Conservation (phyloP, 2,888 invertebrate genomes). For the Callosobruchus maculatus region DNA sequence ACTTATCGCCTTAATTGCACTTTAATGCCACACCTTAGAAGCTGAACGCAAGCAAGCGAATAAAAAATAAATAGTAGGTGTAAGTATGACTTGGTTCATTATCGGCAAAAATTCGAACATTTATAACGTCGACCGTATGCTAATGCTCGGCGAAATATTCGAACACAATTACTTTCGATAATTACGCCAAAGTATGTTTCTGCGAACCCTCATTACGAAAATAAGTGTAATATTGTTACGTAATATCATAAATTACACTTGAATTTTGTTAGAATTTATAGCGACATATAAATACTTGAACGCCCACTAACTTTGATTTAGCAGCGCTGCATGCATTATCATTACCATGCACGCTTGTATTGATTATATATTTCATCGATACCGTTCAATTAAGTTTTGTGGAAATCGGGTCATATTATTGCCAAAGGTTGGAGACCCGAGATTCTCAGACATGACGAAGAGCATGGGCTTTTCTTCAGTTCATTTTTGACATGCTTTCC, state of each 20-base stretch:
- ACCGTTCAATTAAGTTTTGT: background rate
- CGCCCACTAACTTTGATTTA: background rate
- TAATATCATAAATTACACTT: background rate
- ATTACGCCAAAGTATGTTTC: background rate
- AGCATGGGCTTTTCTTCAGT: too few species aligned
- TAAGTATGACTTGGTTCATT: background rate
- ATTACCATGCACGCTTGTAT: background rate
- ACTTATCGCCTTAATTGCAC: background rate
- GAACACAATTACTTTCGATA: background rate
- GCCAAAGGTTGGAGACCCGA: too few species aligned
- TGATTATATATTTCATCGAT: background rate
- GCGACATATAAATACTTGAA: background rate
- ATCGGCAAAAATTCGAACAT: background rate
- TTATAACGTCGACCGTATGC: background rate
- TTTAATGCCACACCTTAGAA: background rate
- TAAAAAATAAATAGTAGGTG: background rate
- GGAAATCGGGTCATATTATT: background rate
- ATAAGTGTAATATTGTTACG: background rate
- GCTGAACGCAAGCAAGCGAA: background rate
- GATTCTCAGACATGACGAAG: too few species aligned
- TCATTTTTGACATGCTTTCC: too few species aligned
- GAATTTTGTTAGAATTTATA: background rate
- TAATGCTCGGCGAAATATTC: background rate
- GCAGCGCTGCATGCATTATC: background rate
- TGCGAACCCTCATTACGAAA: background rate